These are phyloP conservation scores for Embidobia sp. DNA, from an alignment of 2,888 invertebrate genomes.

Conservation along the genomic window DNA sequence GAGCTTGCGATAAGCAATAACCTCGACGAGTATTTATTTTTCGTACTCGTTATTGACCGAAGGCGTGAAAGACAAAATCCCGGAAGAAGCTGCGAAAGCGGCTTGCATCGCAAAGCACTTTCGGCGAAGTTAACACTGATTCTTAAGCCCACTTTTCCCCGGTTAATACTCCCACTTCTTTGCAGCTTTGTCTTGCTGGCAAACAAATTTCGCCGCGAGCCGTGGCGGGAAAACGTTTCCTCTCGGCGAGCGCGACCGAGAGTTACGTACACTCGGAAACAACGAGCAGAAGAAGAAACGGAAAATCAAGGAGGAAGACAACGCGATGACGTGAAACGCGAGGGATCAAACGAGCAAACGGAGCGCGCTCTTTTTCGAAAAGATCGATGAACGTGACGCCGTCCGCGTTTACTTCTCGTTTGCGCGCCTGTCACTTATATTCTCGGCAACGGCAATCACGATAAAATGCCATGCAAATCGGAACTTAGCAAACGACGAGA, in stretches of 20 bases:
- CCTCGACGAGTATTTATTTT: conserved; percentile 46
- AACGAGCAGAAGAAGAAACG: conserved; percentile 13
- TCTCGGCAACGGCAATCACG: conserved; percentile 39
- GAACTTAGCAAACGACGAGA: conserved; percentile 35
- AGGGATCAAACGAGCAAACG: too few relatives aligned
- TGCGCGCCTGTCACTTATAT: conserved; percentile 50
- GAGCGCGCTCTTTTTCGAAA: conserved; percentile 22
- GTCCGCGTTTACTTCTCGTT: conserved; percentile 51
- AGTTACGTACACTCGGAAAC: conserved; percentile 10
- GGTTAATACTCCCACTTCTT: conserved; percentile 52
- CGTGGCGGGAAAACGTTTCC: conserved; percentile 45
- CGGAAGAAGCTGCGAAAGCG: conserved; percentile 42
- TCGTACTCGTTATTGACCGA: conserved; percentile 35
- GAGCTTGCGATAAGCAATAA: conserved; percentile 42
- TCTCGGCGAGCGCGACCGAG: conserved; percentile 19
- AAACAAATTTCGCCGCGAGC: conserved; percentile 59
- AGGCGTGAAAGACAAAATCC: conserved; percentile 32
- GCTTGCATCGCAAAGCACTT: conserved; percentile 62
- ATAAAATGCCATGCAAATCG: conserved; percentile 51
- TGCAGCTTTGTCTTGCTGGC: conserved; percentile 47
- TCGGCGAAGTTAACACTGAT: conserved; percentile 67
- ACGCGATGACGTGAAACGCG: neutral
- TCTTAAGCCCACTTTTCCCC: conserved; percentile 66
- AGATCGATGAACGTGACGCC: conserved; percentile 46
- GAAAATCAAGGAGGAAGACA: conserved; percentile 10